Base-by-base conservation (phyloP, 2,797 vertebrate genomes). In the Kryptolebias ocellatus region DNA sequence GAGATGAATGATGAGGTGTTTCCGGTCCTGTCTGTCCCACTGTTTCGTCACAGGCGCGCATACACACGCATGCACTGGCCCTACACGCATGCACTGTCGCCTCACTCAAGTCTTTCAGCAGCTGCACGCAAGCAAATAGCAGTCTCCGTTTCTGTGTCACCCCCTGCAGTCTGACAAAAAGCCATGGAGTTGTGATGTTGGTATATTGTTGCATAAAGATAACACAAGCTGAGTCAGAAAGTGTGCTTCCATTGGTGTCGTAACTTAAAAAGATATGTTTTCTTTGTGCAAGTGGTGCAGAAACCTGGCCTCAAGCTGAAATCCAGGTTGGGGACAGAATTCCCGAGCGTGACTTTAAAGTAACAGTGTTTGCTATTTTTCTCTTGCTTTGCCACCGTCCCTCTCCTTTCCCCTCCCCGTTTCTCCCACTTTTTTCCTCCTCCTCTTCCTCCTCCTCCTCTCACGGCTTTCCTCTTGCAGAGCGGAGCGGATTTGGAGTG, bases 401-500 rank as follows among this genome's bases (percentile, higher is more conserved):
- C n/a, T 5, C 7, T 17, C 37, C 29, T 53, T 10, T 55, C 44
- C 57, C 5, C 39, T 15, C 42, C 39, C 47, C 60, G 37, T 52
- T 9, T 37, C 2, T 55, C 4, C 15, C 4, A 27, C 28, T 1
- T 12, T 17, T 67, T 11, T 37, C 44, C 60, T 17, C n/a, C 45
- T 53, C 62, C 27, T 37, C 42, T 53, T 10, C 20, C 1, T 56
- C 49, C 10, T 49, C 52, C 29, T 5, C 42, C 31, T 60, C 31
- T 70, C n/a, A 58, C 10, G 53, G 81, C 91, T 92, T 91, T 67
- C 90, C 91, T 95, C 87, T 81, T 92, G 86, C 95, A 99, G 97
- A 98, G 88, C 83, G 95, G 94, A 93, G 95, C 94, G 78, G 97
- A 98, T 88, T 92, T 96, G 92, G 96, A 99, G 94, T 96, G 95